Base-by-base conservation (phyloP, 2,888 invertebrate genomes). In the Matsumyia berberina region DNA sequence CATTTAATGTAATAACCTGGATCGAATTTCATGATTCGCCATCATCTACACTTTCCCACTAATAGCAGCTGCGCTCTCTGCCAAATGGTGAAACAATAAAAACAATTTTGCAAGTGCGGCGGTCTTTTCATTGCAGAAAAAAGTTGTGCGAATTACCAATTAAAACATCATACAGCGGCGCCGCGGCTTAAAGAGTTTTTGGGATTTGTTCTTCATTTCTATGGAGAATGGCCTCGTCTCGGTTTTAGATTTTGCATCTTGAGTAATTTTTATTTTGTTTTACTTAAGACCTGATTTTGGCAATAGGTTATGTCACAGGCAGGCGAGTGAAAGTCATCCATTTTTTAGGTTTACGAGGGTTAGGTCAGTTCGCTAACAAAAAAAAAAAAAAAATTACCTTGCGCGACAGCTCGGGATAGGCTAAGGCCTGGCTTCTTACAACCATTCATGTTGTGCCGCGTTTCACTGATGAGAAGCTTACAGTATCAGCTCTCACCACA, bases 101-200 rank as follows among this genome's bases (percentile, higher is more conserved):
- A 55, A 67, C 12, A 42, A 31, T 55, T 29, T 67, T 53, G 33
- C 67, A 69, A 69, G n/a, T n/a, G n/a, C 49, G 49, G n/a, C n/a
- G 49, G 29, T 15, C 35, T 33, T 55, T 55, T 35, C 35, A 55
- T 33, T 35, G 19, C 17, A 17, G n/a, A 55, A 55, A 33, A 24
- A 17, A 11, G 35, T 55, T 37, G 15, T 49, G 70, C 15, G 58
- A 58, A 70, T 58, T 8, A 1, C 15, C 19, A 15, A 70, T 70
- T 58, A 49, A 70, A 51, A 39, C 19, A 49, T 35, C 58, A 39
- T 58, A 58, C 1, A 9, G 9, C 29, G 29, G 6, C 29, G 49
- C n/a, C 49, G 17, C 58, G 37, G 49, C 31, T 58, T 49, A 35
- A 58, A 70, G 12, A 49, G 49, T 35, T 35, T 49, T 49, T 31